Evolutionary conservation across 2,797 vertebrate genomes (phyloP).

Genomic region (Morelia viridis): DNA sequence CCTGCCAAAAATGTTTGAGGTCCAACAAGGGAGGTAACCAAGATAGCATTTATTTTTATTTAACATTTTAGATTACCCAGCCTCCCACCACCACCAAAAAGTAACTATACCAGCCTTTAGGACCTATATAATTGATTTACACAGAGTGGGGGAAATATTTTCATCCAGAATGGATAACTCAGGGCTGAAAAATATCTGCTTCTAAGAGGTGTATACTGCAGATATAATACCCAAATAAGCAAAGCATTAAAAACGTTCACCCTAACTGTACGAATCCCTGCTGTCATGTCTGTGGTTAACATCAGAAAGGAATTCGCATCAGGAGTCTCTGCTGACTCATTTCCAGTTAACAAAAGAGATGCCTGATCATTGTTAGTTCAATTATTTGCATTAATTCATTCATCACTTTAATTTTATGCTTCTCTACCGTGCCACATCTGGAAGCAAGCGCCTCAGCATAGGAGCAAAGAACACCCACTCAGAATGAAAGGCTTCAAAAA

Average conservation of each 20-base stretch:
- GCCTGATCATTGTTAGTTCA: slow-evolving; percentile 64
- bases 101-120: neutral
- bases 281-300: slow-evolving; percentile 52
- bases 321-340: slow-evolving; percentile 58
- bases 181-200: slow-evolving; percentile 56
- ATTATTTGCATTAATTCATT: slow-evolving; percentile 73
- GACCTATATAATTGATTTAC: slow-evolving; percentile 17
- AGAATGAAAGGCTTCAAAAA: slow-evolving; percentile 48
- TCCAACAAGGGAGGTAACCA: neutral
- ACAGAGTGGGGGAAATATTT: slow-evolving; percentile 60
- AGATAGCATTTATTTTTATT: neutral
- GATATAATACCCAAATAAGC: slow-evolving; percentile 41
- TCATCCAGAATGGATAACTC: slow-evolving; percentile 51
- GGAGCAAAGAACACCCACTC: slow-evolving; percentile 64
- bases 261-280: slow-evolving; percentile 36
- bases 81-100: neutral
- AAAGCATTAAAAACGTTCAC: slow-evolving; percentile 41
- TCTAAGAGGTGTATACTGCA: slow-evolving; percentile 28
- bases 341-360: slow-evolving; percentile 59
- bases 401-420: slow-evolving; percentile 64
- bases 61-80: too few relatives aligned
- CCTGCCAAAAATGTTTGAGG: neutral
- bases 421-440: slow-evolving; percentile 65
- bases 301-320: slow-evolving; percentile 50
- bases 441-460: slow-evolving; percentile 66